Conservation (phyloP, 2,113 vertebrate genomes). For the Pantherophis guttatus region DNA sequence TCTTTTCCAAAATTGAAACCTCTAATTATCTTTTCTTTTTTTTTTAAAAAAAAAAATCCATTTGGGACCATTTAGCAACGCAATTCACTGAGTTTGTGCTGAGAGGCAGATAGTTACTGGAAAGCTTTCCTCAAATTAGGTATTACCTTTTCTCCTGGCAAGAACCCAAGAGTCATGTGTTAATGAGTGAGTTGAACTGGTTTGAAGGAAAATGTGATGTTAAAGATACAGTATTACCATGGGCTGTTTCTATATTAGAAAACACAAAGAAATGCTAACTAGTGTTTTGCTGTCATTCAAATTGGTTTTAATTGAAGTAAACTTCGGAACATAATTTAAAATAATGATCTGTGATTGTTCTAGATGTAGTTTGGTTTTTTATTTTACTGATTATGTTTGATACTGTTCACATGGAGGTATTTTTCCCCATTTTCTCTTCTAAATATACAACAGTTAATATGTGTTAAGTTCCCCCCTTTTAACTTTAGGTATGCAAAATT, state of each 20-base stretch:
- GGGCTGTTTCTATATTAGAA: background rate
- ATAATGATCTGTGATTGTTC: background rate
- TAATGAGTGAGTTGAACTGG: background rate
- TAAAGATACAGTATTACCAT: background rate
- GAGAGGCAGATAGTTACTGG: conserved; percentile 3
- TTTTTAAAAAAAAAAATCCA: background rate
- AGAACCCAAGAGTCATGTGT: background rate
- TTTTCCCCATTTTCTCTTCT: background rate
- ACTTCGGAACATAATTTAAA: background rate
- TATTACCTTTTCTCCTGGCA: background rate
- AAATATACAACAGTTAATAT: background rate
- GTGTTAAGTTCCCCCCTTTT: background rate
- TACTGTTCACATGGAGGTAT: background rate
- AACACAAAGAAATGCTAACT: background rate
- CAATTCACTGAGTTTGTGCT: background rate
- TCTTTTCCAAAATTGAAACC: conserved; percentile 26
- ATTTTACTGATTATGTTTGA: background rate
- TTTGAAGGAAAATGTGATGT: background rate
- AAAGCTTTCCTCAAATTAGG: background rate
- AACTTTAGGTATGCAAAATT: background rate
- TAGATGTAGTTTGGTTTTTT: background rate
- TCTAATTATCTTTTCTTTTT: background rate
- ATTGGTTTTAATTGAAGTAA: background rate
- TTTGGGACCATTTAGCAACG: background rate
- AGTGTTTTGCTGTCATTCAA: background rate